Base-by-base conservation (phyloP, 1,140 invertebrate genomes). In the Tetragonula clypearis region DNA sequence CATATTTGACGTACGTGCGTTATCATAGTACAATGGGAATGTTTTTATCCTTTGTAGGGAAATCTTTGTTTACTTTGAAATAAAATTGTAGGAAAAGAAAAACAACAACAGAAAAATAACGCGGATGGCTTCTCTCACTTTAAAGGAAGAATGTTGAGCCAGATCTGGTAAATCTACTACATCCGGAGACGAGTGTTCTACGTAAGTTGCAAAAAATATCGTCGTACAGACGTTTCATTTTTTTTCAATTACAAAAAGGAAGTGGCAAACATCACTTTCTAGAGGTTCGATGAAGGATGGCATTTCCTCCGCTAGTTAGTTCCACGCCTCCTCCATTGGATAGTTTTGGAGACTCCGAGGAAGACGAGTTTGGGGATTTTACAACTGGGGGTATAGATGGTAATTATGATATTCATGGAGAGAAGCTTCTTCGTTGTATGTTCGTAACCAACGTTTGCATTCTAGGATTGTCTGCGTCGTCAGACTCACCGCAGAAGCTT, bases 311-410 rank as follows among this genome's bases (percentile, higher is more conserved):
- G 62, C 92, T 96, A 82, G 94, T 97, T 71, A 96, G 96, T 88
- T 96, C 95, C 82, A 96, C 96, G 49, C 96, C 96, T 85, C 96
- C 96, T 75, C 96, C 96, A 53, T 95, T 96, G 65, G 96, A 95
- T 86, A 93, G 95, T 90, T 94, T 94, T 86, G 94, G 95, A 53
- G 96, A 96, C 84, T 95, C 96, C 8, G 96, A 96, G 77, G 96
- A 96, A 73, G 96, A 96, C 92, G 96, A 96, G 91, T 96, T 96
- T 91, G 96, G 96, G 72, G 95, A 95, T 91, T 96, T 96, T 90
- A 94, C 95, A 88, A 90, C 95, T 87, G 93, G 95, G 91, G 93
- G 94, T 86, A 94, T 95, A 92, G 88, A 95, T 92, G 90, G 93
- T 95, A 91, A 90, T 90, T 74, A 85, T 88, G 71, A 66, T 19